Conservation (phyloP, 1,140 invertebrate genomes). For the Latrodectus geometricus region DNA sequence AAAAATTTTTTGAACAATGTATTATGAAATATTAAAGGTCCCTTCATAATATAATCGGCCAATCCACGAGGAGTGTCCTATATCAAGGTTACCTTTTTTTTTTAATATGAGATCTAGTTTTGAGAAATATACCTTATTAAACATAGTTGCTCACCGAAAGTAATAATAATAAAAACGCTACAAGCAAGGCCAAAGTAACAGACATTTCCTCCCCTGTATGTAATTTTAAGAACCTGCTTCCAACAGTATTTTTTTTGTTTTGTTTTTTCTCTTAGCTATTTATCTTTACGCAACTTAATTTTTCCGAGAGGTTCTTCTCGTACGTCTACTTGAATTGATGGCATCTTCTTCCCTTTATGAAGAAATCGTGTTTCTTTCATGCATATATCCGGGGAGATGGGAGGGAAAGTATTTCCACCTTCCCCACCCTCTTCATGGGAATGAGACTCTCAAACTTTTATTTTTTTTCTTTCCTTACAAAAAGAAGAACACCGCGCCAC, state of each 20-base stretch:
- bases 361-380: background rate
- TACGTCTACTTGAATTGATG: background rate
- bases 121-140: background rate
- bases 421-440: background rate
- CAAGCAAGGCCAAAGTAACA: background rate
- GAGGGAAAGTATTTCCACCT: background rate
- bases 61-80: background rate
- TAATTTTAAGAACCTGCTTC: background rate
- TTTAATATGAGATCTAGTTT: background rate
- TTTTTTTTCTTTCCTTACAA: background rate
- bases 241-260: background rate
- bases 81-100: background rate
- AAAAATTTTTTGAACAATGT: background rate
- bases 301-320: background rate
- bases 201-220: background rate
- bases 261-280: background rate
- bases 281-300: background rate
- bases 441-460: background rate
- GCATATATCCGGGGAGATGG: background rate
- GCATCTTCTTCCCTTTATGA: background rate
- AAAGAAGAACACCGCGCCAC: background rate
- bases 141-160: background rate
- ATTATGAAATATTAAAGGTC: background rate
- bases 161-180: background rate
- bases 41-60: background rate